phyloP scores from a whole-genome alignment of 1,140 invertebrate genomes.

The Carcinoscorpius rotundicauda region DNA sequence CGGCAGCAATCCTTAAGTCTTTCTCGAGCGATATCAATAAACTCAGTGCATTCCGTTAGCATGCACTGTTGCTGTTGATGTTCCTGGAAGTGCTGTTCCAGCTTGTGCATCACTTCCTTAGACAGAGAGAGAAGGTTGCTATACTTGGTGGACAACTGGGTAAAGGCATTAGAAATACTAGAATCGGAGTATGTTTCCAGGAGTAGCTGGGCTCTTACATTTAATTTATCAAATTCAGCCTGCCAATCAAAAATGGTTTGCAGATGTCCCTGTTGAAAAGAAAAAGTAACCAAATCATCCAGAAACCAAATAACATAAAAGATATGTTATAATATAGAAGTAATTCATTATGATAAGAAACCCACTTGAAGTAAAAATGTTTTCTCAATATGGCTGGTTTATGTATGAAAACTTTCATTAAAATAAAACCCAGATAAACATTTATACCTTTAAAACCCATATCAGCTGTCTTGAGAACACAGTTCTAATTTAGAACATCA shows the following conservation, averaged over 20 bases:
- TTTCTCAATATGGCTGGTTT: no score
- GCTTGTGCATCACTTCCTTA: conserved; percentile 81
- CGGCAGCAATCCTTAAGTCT: conserved; percentile 57
- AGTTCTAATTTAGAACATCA: no score
- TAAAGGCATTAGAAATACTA: conserved; percentile 82
- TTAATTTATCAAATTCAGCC: conserved; percentile 76
- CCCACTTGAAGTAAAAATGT: no score
- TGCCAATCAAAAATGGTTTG: conserved; percentile 90
- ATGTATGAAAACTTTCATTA: no score
- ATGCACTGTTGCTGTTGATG: conserved; percentile 50
- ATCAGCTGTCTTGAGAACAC: no score
- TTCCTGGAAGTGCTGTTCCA: conserved; percentile 77
- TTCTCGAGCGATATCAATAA: conserved; percentile 73
- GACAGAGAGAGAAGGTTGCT: conserved; percentile 78
- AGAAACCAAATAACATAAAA: conserved; percentile 3
- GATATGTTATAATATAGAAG: no score
- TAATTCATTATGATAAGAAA: no score
- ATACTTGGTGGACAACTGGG: conserved; percentile 86
- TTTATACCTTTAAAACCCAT: no score
- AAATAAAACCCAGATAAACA: no score
- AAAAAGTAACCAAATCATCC: not conserved
- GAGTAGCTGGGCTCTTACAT: conserved; percentile 76
- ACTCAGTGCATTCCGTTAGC: conserved; percentile 80
- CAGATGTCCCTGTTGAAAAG: conserved; percentile 48
- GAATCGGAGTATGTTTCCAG: conserved; percentile 87